A percentile compares a stretch with the other conserved stretches of the same genome.
These are phyloP conservation scores for Zeugodacus cucurbitae DNA, from an alignment of 1,140 invertebrate genomes.

Conservation along the genomic window DNA sequence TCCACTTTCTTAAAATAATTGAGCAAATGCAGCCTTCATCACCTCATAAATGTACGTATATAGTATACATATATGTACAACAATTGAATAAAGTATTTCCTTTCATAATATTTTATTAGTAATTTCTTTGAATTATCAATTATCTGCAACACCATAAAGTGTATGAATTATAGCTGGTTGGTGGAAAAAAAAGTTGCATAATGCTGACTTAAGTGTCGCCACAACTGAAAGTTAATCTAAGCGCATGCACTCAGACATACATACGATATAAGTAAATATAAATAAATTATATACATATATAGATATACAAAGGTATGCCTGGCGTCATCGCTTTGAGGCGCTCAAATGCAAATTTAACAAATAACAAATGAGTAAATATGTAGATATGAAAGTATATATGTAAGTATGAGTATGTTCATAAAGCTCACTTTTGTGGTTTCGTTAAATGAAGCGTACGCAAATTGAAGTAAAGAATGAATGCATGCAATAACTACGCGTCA, in stretches of 20 bases:
- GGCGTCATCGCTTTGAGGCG: not conserved
- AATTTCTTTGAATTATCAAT: slow-evolving; percentile 5
- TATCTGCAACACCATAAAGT: not conserved
- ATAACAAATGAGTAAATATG: not conserved
- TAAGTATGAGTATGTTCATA: not conserved
- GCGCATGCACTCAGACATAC: not conserved
- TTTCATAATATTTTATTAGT: not conserved
- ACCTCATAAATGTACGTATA: not conserved
- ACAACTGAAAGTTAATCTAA: not conserved
- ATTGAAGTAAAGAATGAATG: slow-evolving; percentile 8
- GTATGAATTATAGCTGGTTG: not conserved
- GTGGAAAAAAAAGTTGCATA: not conserved
- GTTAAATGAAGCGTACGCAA: slow-evolving; percentile 7
- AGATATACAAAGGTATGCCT: not conserved
- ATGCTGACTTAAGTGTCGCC: not conserved
- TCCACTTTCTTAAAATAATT: too few relatives aligned
- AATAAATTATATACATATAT: not conserved
- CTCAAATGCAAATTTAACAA: slow-evolving; percentile 16
- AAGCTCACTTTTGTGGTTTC: slow-evolving; percentile 33
- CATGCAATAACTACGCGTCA: slow-evolving; percentile 1
- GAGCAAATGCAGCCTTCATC: not conserved
- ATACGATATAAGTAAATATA: not conserved
- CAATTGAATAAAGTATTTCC: not conserved
- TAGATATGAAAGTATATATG: too few relatives aligned
- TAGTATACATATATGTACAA: not conserved